Percentiles rank a stretch among this genome's conserved stretches.
These are phyloP conservation scores for Gerris buenoi DNA, from an alignment of 1,140 invertebrate species.

Conservation along the genomic window DNA sequence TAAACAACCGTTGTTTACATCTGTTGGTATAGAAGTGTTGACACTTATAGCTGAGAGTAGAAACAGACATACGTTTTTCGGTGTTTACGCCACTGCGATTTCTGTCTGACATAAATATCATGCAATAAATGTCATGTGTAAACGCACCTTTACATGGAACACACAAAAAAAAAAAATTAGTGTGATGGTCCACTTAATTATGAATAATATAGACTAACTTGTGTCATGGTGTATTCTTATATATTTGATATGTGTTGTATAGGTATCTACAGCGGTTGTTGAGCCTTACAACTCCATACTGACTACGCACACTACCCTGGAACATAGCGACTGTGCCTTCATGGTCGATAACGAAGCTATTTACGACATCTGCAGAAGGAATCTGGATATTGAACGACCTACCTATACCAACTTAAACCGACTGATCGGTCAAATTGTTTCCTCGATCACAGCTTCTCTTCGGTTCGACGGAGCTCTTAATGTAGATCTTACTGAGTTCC, in stretches of 20 bases:
- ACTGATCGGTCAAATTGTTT: constrained; percentile 66
- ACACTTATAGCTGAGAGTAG: too few species aligned
- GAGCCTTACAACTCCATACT: constrained; percentile 52
- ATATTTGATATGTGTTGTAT: not conserved
- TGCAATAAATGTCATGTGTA: not conserved
- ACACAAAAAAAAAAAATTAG: too few species aligned
- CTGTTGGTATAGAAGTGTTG: too few species aligned
- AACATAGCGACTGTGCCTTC: constrained; percentile 53
- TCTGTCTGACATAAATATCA: too few species aligned
- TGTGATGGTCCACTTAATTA: too few species aligned
- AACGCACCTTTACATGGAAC: not conserved
- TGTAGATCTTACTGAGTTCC: constrained; percentile 77
- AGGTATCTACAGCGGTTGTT: constrained; percentile 46
- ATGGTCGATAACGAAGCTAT: constrained; percentile 80
- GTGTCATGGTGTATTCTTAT: not conserved
- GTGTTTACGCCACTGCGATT: too few species aligned
- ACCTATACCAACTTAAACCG: constrained; percentile 68
- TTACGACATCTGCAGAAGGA: constrained; percentile 78
- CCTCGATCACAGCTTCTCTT: constrained; percentile 70
- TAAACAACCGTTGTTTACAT: too few species aligned
- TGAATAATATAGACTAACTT: not conserved
- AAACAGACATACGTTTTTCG: too few species aligned
- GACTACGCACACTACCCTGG: constrained; percentile 42
- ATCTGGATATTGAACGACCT: constrained; percentile 75
- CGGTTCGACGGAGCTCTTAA: constrained; percentile 79